These are phyloP conservation scores for Leuciscus waleckii DNA, from an alignment of 2,797 vertebrate species.

Conservation along the genomic window DNA sequence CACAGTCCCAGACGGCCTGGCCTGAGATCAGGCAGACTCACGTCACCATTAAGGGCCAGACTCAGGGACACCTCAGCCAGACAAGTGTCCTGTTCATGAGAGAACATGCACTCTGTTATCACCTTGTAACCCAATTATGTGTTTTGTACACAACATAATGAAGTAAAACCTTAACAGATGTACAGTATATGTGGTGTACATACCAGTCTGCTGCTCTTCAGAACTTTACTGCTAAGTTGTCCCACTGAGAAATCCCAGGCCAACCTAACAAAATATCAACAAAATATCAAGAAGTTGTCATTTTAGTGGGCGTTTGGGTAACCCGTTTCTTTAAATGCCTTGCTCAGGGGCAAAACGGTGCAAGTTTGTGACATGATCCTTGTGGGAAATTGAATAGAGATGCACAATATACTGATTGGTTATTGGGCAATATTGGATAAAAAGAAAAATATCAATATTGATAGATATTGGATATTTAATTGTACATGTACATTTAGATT, in stretches of 20 bases:
- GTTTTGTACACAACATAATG: background rate
- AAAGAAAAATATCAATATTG: background rate
- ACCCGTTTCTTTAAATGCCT: background rate
- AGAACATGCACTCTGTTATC: background rate
- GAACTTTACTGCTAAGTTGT: conserved; percentile 94
- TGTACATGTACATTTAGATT: background rate
- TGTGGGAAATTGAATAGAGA: background rate
- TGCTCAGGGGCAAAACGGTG: background rate
- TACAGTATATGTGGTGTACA: conserved; percentile 37
- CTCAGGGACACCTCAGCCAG: conserved; percentile 91
- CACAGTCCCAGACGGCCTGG: conserved; percentile 79
- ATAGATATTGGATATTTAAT: background rate
- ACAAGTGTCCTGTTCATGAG: conserved; percentile 85
- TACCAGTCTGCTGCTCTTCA: conserved; percentile 94
- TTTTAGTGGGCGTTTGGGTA: background rate
- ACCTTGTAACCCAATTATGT: background rate
- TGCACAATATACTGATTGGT: background rate
- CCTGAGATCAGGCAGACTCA: conserved; percentile 80
- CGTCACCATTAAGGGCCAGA: conserved; percentile 85
- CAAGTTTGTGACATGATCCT: background rate
- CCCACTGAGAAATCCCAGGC: conserved; percentile 86
- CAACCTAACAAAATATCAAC: conserved; percentile 73
- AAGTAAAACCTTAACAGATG: background rate
- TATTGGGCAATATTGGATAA: background rate
- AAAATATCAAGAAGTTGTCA: background rate